Evolutionary conservation across 2,113 vertebrate species (phyloP), one percentile per base, ranked within the genome.

Genomic region (Promerops cafer): DNA sequence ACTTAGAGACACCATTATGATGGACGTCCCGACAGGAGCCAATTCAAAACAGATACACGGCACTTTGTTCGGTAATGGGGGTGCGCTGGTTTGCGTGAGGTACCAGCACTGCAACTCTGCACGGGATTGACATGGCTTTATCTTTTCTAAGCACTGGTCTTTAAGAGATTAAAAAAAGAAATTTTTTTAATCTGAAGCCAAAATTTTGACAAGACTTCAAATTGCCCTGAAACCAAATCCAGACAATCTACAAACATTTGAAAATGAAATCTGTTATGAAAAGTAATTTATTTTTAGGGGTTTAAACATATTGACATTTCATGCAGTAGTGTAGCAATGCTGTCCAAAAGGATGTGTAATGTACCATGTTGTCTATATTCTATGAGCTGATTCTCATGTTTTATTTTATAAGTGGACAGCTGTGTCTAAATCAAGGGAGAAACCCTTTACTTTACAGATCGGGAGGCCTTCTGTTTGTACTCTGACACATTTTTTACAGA

Each of bases 1-100:
- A 95, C 93, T 94, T 75, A 76, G 88, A 96, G 96, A 96, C 93
- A 95, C 96, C 94, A 95, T 92, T 77, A 47, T 83, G 94, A 93
- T 71, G 85, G 90, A 88, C 10, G 24, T 60, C 85, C 57, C 1
- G 33, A 80, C 88, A 83, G 83, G 21, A 94, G 76, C 44, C 93
- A 93, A 83, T 83, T 89, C 94, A 93, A 94, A 96, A n/a, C 94
- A 93, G 90, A 96, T 22, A 76, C 63, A 13, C 1, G 0, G 87
- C 5, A 7, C 87, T 96, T 52, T 91, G 74, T 37, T 68, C 1
- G 2, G 57, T 40, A 39, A 28, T 14, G 6, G 22, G 89, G 74
- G 33, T 23, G 52, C 60, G 1, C 59, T 76, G 59, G 26, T 88
- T 72, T 40, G 44, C 1, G 13, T 66, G 90, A 94, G 78, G 84